These are phyloP conservation scores for Nettapus auritus DNA, from an alignment of 2,113 vertebrate species.

Conservation along the genomic window DNA sequence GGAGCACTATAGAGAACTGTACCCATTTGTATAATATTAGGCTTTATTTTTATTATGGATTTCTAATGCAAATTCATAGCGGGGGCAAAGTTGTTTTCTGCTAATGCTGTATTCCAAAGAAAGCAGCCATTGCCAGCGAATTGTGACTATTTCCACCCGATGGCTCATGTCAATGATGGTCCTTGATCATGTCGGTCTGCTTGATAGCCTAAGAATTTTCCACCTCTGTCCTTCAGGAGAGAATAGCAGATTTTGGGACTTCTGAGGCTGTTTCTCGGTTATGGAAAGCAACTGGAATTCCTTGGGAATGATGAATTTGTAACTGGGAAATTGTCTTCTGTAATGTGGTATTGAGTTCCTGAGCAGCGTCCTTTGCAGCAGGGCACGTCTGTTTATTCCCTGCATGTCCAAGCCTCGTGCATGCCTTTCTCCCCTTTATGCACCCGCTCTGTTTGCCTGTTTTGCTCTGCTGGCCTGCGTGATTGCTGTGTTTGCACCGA, in stretches of 20 bases:
- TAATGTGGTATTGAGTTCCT: neutral
- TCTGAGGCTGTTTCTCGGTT: constrained; percentile 40
- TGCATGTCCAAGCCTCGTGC: accelerated
- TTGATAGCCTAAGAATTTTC: constrained; percentile 17
- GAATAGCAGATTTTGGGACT: constrained; percentile 34
- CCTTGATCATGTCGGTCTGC: neutral
- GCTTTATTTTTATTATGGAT: constrained; percentile 62
- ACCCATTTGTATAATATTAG: constrained; percentile 66
- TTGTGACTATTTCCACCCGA: constrained; percentile 3
- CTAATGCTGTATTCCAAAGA: constrained; percentile 16
- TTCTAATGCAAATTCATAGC: constrained; percentile 63
- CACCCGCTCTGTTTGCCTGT: neutral
- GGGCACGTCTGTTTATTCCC: neutral
- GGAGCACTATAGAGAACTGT: constrained; percentile 41
- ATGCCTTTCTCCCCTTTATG: neutral
- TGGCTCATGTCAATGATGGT: neutral
- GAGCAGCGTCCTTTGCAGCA: neutral
- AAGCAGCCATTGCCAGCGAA: constrained; percentile 32
- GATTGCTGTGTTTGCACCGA: neutral
- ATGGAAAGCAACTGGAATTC: constrained; percentile 11
- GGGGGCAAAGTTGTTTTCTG: constrained; percentile 49
- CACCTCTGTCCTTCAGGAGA: neutral
- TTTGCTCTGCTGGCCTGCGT: neutral
- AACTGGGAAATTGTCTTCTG: neutral
- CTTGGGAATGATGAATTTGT: neutral